A percentile compares a stretch with the other conserved stretches of the same genome.
Conservation (phyloP, 2,113 vertebrate species). For the Guaruba guarouba region DNA sequence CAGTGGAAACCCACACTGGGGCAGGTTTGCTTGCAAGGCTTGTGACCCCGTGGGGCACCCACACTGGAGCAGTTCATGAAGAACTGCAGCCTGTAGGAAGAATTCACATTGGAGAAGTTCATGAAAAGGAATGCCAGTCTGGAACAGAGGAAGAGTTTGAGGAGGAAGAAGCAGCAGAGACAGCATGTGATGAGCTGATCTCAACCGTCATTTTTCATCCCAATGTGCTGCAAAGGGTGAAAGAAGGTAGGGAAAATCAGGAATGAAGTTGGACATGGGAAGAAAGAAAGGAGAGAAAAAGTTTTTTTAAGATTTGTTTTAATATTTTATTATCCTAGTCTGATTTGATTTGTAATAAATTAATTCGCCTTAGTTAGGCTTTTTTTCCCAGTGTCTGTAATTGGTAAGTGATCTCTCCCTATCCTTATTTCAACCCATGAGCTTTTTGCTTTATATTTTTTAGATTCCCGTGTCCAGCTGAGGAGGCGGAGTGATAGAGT, state of each 20-base stretch:
- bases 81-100: background rate
- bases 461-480: background rate
- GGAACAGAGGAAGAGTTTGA: background rate
- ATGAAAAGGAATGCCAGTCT: rapidly evolving
- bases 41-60: rapidly evolving
- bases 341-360: background rate
- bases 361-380: background rate
- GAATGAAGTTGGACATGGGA: rapidly evolving
- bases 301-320: background rate
- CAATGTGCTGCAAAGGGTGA: rapidly evolving
- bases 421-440: background rate
- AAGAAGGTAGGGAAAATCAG: background rate
- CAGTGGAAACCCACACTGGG: too few relatives aligned
- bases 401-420: background rate
- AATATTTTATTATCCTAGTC: background rate
- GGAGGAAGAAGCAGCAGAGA: background rate
- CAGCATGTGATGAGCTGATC: rapidly evolving
- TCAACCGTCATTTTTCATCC: rapidly evolving
- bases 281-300: background rate
- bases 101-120: background rate
- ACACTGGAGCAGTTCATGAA: background rate
- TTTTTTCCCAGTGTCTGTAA: rapidly evolving
- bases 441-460: rapidly evolving
- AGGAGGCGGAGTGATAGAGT: background rate
- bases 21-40: background rate